Evolutionary conservation across 2,797 vertebrate species (phyloP).

Genomic region (Crenuchus spilurus): DNA sequence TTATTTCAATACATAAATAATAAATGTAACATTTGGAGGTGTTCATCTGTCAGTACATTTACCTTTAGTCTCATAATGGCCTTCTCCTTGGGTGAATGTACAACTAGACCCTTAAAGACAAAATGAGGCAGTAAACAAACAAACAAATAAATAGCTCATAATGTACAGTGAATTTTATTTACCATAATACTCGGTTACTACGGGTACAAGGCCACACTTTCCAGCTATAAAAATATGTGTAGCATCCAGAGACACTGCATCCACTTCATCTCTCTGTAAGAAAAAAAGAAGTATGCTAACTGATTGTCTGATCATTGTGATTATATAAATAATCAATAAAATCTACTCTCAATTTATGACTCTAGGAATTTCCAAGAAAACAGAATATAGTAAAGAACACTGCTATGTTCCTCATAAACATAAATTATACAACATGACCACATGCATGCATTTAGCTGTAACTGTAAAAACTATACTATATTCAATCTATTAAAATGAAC

Average conservation of each 20-base stretch:
- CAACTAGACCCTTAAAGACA: conserved; percentile 69
- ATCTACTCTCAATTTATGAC: not conserved
- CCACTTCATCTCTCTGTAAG: conserved; percentile 85
- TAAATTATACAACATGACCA: too few species aligned
- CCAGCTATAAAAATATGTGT: conserved; percentile 87
- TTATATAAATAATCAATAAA: not conserved
- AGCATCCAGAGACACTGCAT: conserved; percentile 88
- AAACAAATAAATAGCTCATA: not conserved
- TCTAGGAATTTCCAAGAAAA: not conserved
- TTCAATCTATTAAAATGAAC: not conserved
- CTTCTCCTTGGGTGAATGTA: conserved; percentile 61
- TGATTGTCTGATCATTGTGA: not conserved
- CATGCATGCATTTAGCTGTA: too few species aligned
- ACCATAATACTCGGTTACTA: conserved; percentile 90
- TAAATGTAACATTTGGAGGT: too few species aligned
- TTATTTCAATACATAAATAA: too few species aligned
- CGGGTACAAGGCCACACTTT: conserved; percentile 86
- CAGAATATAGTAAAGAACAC: too few species aligned
- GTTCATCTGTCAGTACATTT: too few species aligned
- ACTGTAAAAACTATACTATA: too few species aligned
- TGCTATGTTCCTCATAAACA: too few species aligned
- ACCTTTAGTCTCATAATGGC: conserved; percentile 73
- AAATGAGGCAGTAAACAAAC: not conserved
- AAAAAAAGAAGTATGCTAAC: not conserved
- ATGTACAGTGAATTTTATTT: conserved; percentile 32